Evolutionary conservation across 2,113 vertebrate species (phyloP), one percentile per base, ranked within the genome.

Genomic region (Microcebus griseorufus): DNA sequence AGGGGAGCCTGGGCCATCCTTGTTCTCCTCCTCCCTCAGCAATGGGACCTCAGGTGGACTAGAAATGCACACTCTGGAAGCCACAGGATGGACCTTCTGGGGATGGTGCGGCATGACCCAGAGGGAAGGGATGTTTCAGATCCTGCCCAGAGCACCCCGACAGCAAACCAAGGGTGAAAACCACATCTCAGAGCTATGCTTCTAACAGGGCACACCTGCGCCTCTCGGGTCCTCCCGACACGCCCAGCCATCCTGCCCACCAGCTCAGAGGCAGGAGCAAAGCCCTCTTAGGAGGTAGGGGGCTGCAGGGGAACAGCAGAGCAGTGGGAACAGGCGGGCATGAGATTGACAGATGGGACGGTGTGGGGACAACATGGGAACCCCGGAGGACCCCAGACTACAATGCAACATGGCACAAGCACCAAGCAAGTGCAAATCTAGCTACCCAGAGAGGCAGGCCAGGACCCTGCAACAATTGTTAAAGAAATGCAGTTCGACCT

Each of bases 401-500:
- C 0, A 25, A 37, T n/a, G 29, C 45, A 34, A 76, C 53, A 64
- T 0, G 45, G 67, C 53, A 86, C 65, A n/a, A 32, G 65, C 94
- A 93, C 81, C 34, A 6, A 60, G 72, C 34, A 60, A 42, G 79
- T 55, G 29, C 34, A 39, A 76, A 86, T 32, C 32, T 37, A 60
- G 93, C 90, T 42, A 42, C 67, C 69, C 34, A 62, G 20, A 78
- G 84, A 58, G 39, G 48, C 14, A 2, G 70, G 78, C 76, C 65
- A 58, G 84, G 78, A 37, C 37, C 45, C 62, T 91, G 82, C 45
- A 29, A 65, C 4, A 8, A n/a, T 51, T 72, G 73, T 82, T 58
- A 81, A 89, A 90, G 93, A 95, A 96, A 95, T 29, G 64, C 67
- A 89, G 87, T 60, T 48, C 39, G 92, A 95, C 93, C 89, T 96